A percentile compares a stretch with the other conserved stretches of the same genome.
Evolutionary conservation across 2,888 invertebrate species (phyloP).

Genomic region (Lycaena phlaeas): DNA sequence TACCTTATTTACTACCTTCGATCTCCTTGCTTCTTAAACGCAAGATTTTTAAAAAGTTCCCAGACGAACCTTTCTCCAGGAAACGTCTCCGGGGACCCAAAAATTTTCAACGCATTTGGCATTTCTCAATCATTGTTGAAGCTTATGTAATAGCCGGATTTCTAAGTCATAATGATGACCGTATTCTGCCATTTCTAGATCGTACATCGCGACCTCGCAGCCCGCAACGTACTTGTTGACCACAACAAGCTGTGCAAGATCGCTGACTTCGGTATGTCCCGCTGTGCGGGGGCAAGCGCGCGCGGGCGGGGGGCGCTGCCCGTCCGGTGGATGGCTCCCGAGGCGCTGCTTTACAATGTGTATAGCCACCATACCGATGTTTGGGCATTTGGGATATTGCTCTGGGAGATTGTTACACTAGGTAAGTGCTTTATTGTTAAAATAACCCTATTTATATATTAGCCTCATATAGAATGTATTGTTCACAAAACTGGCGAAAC

Average conservation of each 20-base stretch:
- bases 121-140: too few species aligned
- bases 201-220: slow-evolving; percentile 88
- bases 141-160: too few species aligned
- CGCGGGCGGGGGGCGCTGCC: slow-evolving; percentile 75
- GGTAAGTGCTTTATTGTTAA: slow-evolving; percentile 54
- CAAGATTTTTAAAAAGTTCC: too few species aligned
- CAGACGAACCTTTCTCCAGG: too few species aligned
- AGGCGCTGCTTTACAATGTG: slow-evolving; percentile 82
- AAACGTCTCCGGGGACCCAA: too few species aligned
- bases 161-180: too few species aligned
- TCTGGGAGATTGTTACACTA: slow-evolving; percentile 91
- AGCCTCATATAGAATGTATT: not conserved
- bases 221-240: slow-evolving; percentile 86
- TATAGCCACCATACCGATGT: slow-evolving; percentile 88
- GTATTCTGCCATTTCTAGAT: too few species aligned
- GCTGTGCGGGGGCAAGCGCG: slow-evolving; percentile 66
- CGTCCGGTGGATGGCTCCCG: slow-evolving; percentile 90
- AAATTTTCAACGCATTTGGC: too few species aligned
- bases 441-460: too few species aligned
- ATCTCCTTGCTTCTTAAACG: too few species aligned
- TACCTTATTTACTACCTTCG: too few species aligned
- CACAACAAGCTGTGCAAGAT: slow-evolving; percentile 91
- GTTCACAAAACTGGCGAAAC: too few species aligned
- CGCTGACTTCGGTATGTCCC: slow-evolving; percentile 90
- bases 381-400: slow-evolving; percentile 89